Conservation (phyloP, 2,113 vertebrate genomes). For the western clawed frog (Xenopus tropicalis) region DNA sequence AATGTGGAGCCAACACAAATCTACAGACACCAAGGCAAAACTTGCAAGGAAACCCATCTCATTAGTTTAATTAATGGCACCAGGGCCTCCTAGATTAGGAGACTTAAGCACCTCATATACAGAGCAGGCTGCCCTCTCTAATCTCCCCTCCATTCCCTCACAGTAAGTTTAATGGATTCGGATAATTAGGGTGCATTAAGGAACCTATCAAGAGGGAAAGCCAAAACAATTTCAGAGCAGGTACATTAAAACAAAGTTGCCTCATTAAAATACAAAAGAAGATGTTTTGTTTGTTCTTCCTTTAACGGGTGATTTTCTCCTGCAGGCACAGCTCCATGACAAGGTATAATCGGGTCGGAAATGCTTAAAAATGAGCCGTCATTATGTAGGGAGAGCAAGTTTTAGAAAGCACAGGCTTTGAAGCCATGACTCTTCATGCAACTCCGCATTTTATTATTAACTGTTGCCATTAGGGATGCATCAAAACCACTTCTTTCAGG, state of each 20-base stretch:
- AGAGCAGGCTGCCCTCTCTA: constrained; percentile 8
- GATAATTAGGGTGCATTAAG: constrained; percentile 26
- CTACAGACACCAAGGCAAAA: not conserved
- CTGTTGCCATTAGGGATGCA: too few relatives aligned
- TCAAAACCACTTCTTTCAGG: too few relatives aligned
- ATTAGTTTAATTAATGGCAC: constrained; percentile 25
- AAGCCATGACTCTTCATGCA: too few relatives aligned
- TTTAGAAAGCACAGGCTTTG: too few relatives aligned
- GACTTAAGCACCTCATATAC: not conserved
- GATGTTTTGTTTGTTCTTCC: not conserved
- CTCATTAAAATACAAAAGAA: constrained; percentile 1
- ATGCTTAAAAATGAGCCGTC: too few relatives aligned
- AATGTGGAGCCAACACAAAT: not conserved
- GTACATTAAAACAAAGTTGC: constrained; percentile 1
- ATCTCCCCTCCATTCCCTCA: not conserved
- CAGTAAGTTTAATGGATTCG: constrained; percentile 12
- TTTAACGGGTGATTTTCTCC: too few relatives aligned
- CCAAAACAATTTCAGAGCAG: not conserved
- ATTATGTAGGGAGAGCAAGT: too few relatives aligned
- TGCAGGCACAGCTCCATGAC: too few relatives aligned
- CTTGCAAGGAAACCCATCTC: constrained; percentile 1
- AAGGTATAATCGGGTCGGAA: too few relatives aligned
- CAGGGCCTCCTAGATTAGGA: constrained; percentile 23
- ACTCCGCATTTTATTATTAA: too few relatives aligned
- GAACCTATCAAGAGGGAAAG: constrained; percentile 1